phyloP scores from a whole-genome alignment of 2,113 vertebrate genomes.

The Apeltes quadracus region DNA sequence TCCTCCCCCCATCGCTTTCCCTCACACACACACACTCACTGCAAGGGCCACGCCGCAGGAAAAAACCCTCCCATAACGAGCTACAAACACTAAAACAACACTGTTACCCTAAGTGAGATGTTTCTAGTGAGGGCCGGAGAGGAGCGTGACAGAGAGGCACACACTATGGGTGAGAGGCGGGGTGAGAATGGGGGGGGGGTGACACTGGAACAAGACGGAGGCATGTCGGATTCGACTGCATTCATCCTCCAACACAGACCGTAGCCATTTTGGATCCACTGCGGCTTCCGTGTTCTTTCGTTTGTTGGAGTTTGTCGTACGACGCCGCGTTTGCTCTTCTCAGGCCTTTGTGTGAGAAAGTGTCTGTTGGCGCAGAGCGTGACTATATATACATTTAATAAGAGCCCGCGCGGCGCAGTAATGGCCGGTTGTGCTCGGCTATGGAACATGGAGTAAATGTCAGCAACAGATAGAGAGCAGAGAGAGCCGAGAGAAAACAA shows the following conservation, averaged over 20 bases:
- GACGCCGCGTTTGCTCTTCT: constrained; percentile 51
- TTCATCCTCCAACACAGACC: constrained; percentile 66
- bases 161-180: not conserved
- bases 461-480: constrained; percentile 69
- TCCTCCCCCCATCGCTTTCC: constrained; percentile 15
- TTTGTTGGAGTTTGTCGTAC: constrained; percentile 43
- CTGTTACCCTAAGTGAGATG: constrained; percentile 76
- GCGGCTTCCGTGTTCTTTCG: constrained; percentile 46
- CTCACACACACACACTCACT: constrained; percentile 30
- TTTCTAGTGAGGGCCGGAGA: constrained; percentile 73
- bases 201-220: constrained; percentile 56
- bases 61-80: constrained; percentile 74
- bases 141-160: constrained; percentile 49
- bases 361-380: constrained; percentile 73
- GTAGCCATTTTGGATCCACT: constrained; percentile 69
- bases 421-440: constrained; percentile 78
- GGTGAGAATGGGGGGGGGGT: not conserved
- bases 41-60: constrained; percentile 64
- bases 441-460: constrained; percentile 75
- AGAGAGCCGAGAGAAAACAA: constrained; percentile 69
- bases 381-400: constrained; percentile 87
- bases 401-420: constrained; percentile 80
- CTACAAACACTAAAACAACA: constrained; percentile 80
- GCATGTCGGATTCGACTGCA: constrained; percentile 58
- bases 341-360: constrained; percentile 74